Percentiles rank a stretch among this genome's conserved stretches.
Evolutionary conservation across 2,797 vertebrate species (phyloP).

Genomic region (Epinephelus awoara): DNA sequence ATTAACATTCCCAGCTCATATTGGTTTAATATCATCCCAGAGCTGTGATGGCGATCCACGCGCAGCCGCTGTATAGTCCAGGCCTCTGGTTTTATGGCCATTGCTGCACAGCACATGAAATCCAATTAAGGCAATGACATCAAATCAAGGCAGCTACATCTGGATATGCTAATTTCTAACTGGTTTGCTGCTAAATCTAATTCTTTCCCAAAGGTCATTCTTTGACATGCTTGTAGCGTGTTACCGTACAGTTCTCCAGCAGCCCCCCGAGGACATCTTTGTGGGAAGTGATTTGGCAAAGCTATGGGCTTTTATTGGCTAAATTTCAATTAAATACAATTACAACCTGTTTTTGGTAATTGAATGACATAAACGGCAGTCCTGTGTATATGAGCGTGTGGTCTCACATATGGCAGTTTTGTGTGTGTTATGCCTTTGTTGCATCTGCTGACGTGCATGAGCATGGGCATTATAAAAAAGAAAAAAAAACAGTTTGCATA

Average conservation of each 20-base stretch:
- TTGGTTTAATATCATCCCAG: constrained; percentile 61
- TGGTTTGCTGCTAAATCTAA: constrained; percentile 64
- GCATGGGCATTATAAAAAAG: constrained; percentile 8
- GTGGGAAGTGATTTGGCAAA: constrained; percentile 71
- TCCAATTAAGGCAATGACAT: constrained; percentile 85
- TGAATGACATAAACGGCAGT: constrained; percentile 64
- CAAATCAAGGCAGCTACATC: constrained; percentile 78
- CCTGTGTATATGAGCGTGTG: constrained; percentile 16
- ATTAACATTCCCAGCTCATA: constrained; percentile 67
- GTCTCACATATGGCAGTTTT: constrained; percentile 52
- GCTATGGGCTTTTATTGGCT: constrained; percentile 69
- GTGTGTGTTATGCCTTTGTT: constrained; percentile 5
- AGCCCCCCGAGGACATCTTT: constrained; percentile 58
- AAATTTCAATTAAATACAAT: constrained; percentile 78
- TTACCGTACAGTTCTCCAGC: constrained; percentile 51
- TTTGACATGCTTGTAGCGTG: constrained; percentile 75
- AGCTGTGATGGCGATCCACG: constrained; percentile 20
- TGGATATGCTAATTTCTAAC: constrained; percentile 81
- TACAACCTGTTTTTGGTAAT: constrained; percentile 75
- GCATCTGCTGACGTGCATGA: constrained; percentile 26
- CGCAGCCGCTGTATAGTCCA: constrained; percentile 47
- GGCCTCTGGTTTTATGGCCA: constrained; percentile 60
- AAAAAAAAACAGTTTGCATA: neutral
- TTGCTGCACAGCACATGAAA: constrained; percentile 68
- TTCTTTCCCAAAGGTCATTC: constrained; percentile 82